Evolutionary conservation across 2,888 invertebrate genomes (phyloP), one percentile per base, ranked within the genome.

Genomic region (Sinohyriopsis cumingii): DNA sequence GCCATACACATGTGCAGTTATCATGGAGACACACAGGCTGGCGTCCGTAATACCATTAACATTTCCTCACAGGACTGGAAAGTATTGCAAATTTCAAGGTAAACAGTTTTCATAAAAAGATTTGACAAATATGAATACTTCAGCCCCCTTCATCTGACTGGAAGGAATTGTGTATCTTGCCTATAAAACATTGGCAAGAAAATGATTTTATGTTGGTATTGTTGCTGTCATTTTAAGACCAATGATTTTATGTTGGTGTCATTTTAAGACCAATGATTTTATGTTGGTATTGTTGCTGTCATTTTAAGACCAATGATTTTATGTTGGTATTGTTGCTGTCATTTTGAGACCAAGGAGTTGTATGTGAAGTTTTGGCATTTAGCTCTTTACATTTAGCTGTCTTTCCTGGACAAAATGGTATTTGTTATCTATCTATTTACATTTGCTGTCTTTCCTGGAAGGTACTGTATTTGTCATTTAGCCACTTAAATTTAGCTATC

Each of bases 1-100:
- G 15, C 85, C 86, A 0, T 83, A 84, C 69, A 85, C 84, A 19
- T 75, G 77, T 71, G 85, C 86, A 15, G 84, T 85, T 22, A 82
- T 86, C 7, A 69, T 81, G 68, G 86, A 86, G 65, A 81, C 81
- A 15, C 82, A 84, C 53, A 71, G 86, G 65, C 72, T 84, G 55
- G 83, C 84, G 0, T 76, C 83, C 2, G 78, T 86, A 9, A 79
- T 80, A 69, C 86, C 86, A 0, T 84, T 86, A 60, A 71, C 84
- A 33, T 70, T 80, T 24, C 86, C 86, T n/a, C 84, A 85, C 56
- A 69, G 74, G n/a, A 77, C 82, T 0, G 73, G 61, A 18, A 73
- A 79, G 55, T 69, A 75, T 22, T 75, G 78, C n/a, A 55, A 73
- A 28, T 76, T 85, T 63, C 79, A 81, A 78, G 84, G 86, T 85